These are phyloP conservation scores for Anoura caudifer DNA, from an alignment of 2,113 vertebrate species.

Conservation along the genomic window DNA sequence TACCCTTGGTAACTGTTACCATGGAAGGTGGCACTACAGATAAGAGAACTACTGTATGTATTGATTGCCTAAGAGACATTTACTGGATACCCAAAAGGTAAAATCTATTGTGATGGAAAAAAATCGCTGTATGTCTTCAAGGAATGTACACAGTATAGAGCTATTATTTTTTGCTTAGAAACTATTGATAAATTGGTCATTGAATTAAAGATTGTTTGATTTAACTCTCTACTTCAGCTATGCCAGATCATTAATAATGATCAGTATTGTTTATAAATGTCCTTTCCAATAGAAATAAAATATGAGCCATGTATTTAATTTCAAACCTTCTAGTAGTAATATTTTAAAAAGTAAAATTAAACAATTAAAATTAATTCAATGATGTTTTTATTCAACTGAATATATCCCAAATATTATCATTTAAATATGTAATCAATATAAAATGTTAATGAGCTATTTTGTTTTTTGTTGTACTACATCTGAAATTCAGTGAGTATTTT, in stretches of 20 bases:
- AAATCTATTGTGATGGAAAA: neutral
- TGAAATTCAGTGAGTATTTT: conserved; percentile 11
- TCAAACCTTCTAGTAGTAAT: neutral
- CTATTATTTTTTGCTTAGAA: neutral
- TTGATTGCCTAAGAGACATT: neutral
- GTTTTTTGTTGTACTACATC: neutral
- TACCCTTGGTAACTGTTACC: neutral
- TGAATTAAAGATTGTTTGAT: neutral
- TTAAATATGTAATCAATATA: neutral
- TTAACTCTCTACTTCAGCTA: neutral
- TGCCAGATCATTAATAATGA: neutral
- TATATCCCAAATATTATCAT: neutral
- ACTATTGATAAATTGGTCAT: neutral
- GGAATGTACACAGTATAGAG: neutral
- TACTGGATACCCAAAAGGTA: neutral
- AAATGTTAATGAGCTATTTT: neutral
- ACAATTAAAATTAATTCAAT: neutral
- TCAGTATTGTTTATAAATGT: neutral
- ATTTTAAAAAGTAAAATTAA: conserved; percentile 21
- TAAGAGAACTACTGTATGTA: neutral
- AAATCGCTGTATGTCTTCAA: neutral
- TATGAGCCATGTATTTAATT: neutral
- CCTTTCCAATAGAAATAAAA: neutral
- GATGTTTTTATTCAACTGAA: neutral
- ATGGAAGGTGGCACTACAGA: too few species aligned